These are phyloP conservation scores for Oreohelix idahoensis DNA, from an alignment of 1,140 invertebrate species.

Conservation along the genomic window DNA sequence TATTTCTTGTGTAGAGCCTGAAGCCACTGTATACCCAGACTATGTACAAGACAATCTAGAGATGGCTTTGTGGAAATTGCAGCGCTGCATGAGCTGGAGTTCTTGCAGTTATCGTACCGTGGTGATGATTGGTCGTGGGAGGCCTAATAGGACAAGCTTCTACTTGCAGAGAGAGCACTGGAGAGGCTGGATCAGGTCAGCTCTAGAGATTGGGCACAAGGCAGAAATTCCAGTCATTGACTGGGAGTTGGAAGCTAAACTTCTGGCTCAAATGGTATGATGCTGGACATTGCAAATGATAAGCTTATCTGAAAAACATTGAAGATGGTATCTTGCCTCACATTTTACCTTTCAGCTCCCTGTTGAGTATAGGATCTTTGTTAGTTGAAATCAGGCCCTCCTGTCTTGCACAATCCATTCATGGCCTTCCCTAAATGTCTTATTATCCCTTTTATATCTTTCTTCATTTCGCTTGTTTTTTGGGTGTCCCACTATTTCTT, in stretches of 20 bases:
- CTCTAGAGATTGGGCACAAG: conserved; percentile 9
- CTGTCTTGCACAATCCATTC: no score
- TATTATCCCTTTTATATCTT: no score
- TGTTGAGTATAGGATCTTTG: no score
- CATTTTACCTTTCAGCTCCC: no score
- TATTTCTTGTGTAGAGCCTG: conserved; percentile 18
- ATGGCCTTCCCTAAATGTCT: no score
- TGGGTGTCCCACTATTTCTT: no score
- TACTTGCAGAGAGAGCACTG: conserved; percentile 39
- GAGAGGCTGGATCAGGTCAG: conserved; percentile 40
- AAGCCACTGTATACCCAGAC: conserved; percentile 37
- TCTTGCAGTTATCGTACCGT: conserved; percentile 37
- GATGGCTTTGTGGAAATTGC: conserved; percentile 40
- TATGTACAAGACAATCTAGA: conserved; percentile 42
- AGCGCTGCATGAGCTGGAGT: conserved; percentile 38
- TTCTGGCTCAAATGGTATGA: conserved; percentile 37
- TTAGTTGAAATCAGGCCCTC: no score
- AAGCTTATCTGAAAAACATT: no score
- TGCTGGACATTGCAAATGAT: no score
- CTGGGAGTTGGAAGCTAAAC: conserved; percentile 36
- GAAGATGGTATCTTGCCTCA: no score
- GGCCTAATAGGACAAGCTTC: conserved; percentile 36
- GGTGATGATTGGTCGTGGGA: conserved; percentile 27
- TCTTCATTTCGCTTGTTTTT: no score
- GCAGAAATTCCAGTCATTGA: conserved; percentile 37